Evolutionary conservation across 2,797 vertebrate species (phyloP).

Genomic region (Alfaro cultratus): DNA sequence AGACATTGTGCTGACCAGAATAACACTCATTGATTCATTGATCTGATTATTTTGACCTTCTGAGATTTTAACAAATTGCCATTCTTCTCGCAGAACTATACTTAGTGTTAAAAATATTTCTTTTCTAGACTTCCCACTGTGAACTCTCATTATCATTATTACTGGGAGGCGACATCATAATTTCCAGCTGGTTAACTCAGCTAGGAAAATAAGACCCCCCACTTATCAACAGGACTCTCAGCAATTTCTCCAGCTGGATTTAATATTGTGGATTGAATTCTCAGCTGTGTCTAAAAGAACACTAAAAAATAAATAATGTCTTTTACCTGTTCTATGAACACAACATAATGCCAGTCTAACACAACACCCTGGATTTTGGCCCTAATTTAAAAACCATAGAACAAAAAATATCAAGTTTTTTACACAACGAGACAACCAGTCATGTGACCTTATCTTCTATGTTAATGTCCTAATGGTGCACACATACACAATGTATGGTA

Average conservation of each 20-base stretch:
- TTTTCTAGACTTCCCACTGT: not conserved
- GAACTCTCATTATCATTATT: not conserved
- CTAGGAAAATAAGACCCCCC: not conserved
- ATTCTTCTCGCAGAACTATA: not conserved
- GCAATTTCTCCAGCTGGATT: not conserved
- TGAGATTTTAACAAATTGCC: not conserved
- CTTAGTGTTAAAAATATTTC: not conserved
- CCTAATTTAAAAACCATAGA: not conserved
- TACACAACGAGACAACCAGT: not conserved
- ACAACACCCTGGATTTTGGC: not conserved
- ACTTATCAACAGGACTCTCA: not conserved
- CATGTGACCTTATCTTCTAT: not conserved
- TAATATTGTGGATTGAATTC: not conserved
- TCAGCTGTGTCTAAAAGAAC: not conserved
- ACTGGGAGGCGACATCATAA: not conserved
- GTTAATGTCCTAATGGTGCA: not conserved
- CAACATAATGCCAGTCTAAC: not conserved
- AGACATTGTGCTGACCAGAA: constrained; percentile 10
- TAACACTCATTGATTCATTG: not conserved
- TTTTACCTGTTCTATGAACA: not conserved
- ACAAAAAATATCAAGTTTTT: not conserved
- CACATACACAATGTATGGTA: not conserved
- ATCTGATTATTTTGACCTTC: not conserved
- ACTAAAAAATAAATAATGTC: not conserved
- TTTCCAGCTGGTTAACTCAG: not conserved